Evolutionary conservation across 2,888 invertebrate genomes (phyloP).

Genomic region (Blastobasis lacticolella): DNA sequence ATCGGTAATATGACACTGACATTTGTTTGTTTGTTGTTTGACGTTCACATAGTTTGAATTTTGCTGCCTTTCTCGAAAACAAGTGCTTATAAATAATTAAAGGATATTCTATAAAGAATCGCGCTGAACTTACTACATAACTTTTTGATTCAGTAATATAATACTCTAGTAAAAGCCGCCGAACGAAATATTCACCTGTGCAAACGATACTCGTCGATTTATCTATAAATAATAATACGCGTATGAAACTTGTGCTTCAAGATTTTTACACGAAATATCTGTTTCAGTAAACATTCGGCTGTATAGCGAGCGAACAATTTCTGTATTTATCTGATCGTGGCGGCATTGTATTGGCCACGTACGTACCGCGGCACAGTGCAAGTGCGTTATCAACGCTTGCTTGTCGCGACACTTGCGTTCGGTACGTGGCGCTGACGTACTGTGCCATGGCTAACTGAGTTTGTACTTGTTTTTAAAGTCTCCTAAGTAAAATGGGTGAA

Average conservation of each 20-base stretch:
- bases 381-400: slow-evolving; percentile 44
- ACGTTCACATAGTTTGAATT: no score
- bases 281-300: slow-evolving; percentile 26
- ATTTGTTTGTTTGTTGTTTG: background rate
- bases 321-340: slow-evolving; percentile 32
- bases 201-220: slow-evolving; percentile 40
- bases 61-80: no score
- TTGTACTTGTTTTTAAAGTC: slow-evolving; percentile 8
- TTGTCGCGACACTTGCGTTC: slow-evolving; percentile 24
- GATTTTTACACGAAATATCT: slow-evolving; percentile 33
- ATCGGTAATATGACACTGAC: background rate
- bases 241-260: slow-evolving; percentile 21
- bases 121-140: no score
- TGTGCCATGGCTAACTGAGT: slow-evolving; percentile 10
- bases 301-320: slow-evolving; percentile 18
- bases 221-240: slow-evolving; percentile 21
- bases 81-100: no score
- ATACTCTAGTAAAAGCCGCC: no score
- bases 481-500: slow-evolving; percentile 31
- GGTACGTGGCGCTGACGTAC: slow-evolving; percentile 62
- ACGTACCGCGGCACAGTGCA: background rate
- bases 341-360: slow-evolving; percentile 23
- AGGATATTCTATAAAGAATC: no score
- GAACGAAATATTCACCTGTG: slow-evolving; percentile 23
- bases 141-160: no score